phyloP scores from a whole-genome alignment of 2,888 invertebrate genomes.

The Cremastinae sp. region DNA sequence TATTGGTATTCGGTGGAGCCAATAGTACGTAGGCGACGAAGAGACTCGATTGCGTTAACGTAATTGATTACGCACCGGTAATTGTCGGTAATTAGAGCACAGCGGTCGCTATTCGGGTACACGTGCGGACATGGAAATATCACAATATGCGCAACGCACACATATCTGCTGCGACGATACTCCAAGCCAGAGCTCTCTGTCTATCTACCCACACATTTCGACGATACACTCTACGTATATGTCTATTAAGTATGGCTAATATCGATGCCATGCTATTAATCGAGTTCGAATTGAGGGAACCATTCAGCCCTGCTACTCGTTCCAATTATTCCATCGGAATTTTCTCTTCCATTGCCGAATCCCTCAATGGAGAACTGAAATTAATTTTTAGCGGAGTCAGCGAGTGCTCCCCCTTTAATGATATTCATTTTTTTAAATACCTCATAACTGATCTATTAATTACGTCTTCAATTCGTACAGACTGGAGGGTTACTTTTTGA shows the following conservation, averaged over 20 bases:
- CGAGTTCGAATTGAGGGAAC: slow-evolving; percentile 42
- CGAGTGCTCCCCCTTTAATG: neutral
- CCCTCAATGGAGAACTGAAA: slow-evolving; percentile 20
- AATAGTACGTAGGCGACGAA: slow-evolving; percentile 62
- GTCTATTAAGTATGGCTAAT: slow-evolving; percentile 52
- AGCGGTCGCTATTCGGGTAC: slow-evolving; percentile 50
- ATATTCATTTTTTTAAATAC: slow-evolving; percentile 5
- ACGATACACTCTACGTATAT: slow-evolving; percentile 11
- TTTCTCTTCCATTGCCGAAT: slow-evolving; percentile 5
- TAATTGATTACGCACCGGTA: slow-evolving; percentile 77
- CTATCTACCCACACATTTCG: slow-evolving; percentile 1
- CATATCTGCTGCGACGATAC: slow-evolving; percentile 18
- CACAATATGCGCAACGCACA: neutral
- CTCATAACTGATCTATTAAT: slow-evolving; percentile 5
- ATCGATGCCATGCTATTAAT: slow-evolving; percentile 56
- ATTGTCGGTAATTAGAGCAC: slow-evolving; percentile 76
- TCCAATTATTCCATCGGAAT: slow-evolving; percentile 53
- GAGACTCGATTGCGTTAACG: slow-evolving; percentile 73
- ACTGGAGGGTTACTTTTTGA: neutral
- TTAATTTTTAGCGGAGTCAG: slow-evolving; percentile 28
- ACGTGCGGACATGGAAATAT: slow-evolving; percentile 17
- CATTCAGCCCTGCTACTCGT: slow-evolving; percentile 39
- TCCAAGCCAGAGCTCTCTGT: slow-evolving; percentile 23
- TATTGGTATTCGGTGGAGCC: slow-evolving; percentile 67
- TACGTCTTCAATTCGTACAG: neutral